Evolutionary conservation across 2,113 vertebrate species (phyloP).

Genomic region (Rhinogobius similis): DNA sequence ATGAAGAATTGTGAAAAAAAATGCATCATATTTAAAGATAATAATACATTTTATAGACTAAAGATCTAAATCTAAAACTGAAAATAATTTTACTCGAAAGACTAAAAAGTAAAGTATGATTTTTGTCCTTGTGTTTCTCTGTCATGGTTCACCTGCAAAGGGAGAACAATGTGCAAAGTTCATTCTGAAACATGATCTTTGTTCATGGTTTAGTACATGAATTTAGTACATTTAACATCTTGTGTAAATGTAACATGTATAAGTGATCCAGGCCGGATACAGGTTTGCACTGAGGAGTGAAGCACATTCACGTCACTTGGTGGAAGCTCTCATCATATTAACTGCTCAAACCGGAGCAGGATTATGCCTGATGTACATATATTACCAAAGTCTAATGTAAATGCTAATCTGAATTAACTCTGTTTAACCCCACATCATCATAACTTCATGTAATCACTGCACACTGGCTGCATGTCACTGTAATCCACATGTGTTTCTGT

Average conservation of each 20-base stretch:
- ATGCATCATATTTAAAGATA: no score
- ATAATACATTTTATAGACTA: no score
- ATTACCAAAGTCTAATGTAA: constrained; percentile 12
- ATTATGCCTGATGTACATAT: constrained; percentile 14
- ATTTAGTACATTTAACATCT: not conserved
- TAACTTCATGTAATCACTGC: constrained; percentile 2
- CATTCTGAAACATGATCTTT: not conserved
- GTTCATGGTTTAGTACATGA: not conserved
- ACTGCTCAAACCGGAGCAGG: constrained; percentile 3
- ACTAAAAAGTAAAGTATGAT: no score
- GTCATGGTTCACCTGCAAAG: not conserved
- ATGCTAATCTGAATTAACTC: constrained; percentile 33
- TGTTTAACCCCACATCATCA: constrained; percentile 14
- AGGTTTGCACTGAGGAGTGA: not conserved
- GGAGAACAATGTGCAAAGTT: not conserved
- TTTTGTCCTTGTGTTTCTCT: no score
- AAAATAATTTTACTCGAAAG: no score
- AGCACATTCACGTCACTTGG: not conserved
- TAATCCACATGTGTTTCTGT: constrained; percentile 23
- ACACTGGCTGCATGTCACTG: constrained; percentile 15
- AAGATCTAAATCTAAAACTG: no score
- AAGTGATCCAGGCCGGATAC: no score
- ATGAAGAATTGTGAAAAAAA: no score
- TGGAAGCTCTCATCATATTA: not conserved
- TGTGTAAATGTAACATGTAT: no score